Evolutionary conservation across 2,797 vertebrate species (phyloP).

Genomic region (Jordanella pulchra): DNA sequence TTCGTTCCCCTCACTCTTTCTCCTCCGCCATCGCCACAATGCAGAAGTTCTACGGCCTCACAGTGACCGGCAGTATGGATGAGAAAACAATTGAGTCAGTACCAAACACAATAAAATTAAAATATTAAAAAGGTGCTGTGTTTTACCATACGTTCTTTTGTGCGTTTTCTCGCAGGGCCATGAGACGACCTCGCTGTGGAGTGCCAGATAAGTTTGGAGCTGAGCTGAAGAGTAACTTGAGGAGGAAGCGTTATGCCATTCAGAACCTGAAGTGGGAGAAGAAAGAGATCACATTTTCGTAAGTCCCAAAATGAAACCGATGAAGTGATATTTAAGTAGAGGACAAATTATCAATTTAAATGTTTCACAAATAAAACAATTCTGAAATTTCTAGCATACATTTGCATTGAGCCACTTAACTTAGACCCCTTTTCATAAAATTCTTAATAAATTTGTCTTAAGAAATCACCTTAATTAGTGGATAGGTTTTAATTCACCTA

Average conservation of each 20-base stretch:
- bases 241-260: conserved; percentile 89
- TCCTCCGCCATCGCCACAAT: conserved; percentile 86
- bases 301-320: conserved; percentile 38
- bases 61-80: conserved; percentile 83
- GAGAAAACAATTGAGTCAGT: conserved; percentile 82
- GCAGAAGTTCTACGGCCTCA: conserved; percentile 91
- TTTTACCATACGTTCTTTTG: background rate
- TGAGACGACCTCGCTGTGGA: conserved; percentile 88
- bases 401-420: background rate
- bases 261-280: conserved; percentile 92
- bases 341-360: background rate
- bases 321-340: background rate
- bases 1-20: conserved; percentile 86
- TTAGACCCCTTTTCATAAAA: background rate
- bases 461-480: background rate
- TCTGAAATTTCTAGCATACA: background rate
- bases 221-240: conserved; percentile 90
- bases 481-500: background rate
- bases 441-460: background rate
- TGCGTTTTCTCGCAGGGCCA: conserved; percentile 81
- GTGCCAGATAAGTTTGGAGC: conserved; percentile 94
- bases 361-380: background rate
- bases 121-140: background rate
- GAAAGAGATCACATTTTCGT: conserved; percentile 90
- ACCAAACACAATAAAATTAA: conserved; percentile 6